These are phyloP conservation scores for Phrynocephalus vlangalii DNA, from an alignment of 2,797 vertebrate genomes.

Conservation along the genomic window DNA sequence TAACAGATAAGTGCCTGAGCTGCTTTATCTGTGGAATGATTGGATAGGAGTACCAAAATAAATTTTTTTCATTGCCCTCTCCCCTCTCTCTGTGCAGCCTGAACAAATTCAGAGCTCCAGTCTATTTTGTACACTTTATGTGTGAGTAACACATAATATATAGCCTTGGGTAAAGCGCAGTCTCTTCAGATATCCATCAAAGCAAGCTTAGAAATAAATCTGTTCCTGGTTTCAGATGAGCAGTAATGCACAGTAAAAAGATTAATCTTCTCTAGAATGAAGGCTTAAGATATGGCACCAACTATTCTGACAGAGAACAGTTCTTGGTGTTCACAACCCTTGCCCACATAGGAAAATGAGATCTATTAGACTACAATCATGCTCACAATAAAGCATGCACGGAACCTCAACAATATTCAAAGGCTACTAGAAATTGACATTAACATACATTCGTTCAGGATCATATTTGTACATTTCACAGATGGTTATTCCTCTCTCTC, in stretches of 20 bases:
- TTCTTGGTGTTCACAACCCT: conserved; percentile 40
- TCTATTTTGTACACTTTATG: conserved; percentile 40
- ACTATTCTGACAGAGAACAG: conserved; percentile 38
- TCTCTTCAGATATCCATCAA: conserved; percentile 52
- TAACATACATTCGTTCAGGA: background rate
- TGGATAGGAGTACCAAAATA: conserved; percentile 53
- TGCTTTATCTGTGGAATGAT: conserved; percentile 58
- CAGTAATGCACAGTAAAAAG: conserved; percentile 32
- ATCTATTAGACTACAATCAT: background rate
- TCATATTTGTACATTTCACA: background rate
- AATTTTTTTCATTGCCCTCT: conserved; percentile 51
- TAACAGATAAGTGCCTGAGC: conserved; percentile 34
- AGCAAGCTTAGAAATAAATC: conserved; percentile 58
- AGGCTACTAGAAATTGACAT: conserved; percentile 29
- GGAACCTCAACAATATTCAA: conserved; percentile 11
- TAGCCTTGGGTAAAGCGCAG: conserved; percentile 31
- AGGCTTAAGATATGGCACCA: conserved; percentile 31
- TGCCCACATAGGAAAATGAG: background rate
- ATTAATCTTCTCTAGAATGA: conserved; percentile 59
- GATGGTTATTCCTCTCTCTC: background rate
- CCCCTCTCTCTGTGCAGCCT: conserved; percentile 25
- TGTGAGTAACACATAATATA: conserved; percentile 49
- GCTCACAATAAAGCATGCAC: background rate
- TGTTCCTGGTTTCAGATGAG: conserved; percentile 52
- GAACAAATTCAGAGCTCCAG: conserved; percentile 46